phyloP scores from a whole-genome alignment of 2,888 invertebrate species.

The Eristalis pertinax region DNA sequence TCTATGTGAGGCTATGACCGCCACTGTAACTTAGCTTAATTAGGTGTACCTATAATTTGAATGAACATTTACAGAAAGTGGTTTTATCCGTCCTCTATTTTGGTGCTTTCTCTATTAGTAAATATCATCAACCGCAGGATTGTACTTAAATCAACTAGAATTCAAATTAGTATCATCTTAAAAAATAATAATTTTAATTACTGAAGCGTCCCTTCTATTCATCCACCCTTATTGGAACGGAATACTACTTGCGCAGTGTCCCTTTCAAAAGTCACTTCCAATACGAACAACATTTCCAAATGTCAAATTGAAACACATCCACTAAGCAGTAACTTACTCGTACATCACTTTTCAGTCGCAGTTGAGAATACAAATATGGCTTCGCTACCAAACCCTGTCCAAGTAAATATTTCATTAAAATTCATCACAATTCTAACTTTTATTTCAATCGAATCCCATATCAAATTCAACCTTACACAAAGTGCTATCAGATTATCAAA shows the following conservation, averaged over 20 bases:
- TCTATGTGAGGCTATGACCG: no score
- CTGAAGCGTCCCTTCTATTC: not conserved
- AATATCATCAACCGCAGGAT: no score
- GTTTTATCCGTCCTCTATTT: no score
- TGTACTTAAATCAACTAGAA: no score
- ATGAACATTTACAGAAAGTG: no score
- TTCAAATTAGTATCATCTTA: no score
- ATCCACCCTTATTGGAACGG: not conserved
- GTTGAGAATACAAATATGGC: slow-evolving; percentile 71
- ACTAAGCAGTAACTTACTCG: slow-evolving; percentile 9
- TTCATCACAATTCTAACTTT: slow-evolving; percentile 37
- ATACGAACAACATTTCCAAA: not conserved
- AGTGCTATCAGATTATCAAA: not conserved
- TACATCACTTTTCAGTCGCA: slow-evolving; percentile 64
- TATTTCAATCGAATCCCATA: slow-evolving; percentile 12
- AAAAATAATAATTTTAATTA: no score
- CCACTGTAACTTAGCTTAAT: no score
- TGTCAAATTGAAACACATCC: slow-evolving; percentile 54
- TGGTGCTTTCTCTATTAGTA: no score
- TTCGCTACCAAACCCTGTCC: slow-evolving; percentile 69
- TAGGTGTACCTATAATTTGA: no score
- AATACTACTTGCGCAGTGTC: slow-evolving; percentile 18
- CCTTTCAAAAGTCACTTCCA: not conserved
- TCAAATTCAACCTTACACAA: not conserved
- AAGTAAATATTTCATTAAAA: slow-evolving; percentile 66